Base-by-base conservation (phyloP, 30 jellyfish, hydroid and myxozoan species). In the Pseudorhiza aurosa region DNA sequence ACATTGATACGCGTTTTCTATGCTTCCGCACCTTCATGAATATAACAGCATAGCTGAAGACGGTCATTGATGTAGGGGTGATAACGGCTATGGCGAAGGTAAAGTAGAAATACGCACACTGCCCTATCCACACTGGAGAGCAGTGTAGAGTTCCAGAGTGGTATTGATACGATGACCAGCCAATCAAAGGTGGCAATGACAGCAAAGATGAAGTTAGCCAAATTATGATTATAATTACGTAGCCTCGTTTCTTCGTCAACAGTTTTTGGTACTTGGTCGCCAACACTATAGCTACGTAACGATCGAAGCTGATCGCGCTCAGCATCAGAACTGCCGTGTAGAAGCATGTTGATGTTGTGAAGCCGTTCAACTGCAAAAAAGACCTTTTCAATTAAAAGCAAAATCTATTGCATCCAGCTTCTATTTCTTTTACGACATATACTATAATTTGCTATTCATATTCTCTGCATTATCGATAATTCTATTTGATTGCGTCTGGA, bases 81-180 rank as follows among this genome's bases (percentile, higher is more conserved):
- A 68, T 71, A 4, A 83, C 86, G 28, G 87, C 36, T 1, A 83
- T n/a, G 31, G 85, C 36, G 37, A 83, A 70, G 14, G 85, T 63
- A 47, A 83, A 83, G 37, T 83, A 83, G 46, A 65, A 83, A 51
- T 83, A 83, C 51, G 72, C 70, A 33, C 95, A 83, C 31, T 62
- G 78, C 14, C 82, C 81, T 4, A 59, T 28, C 95, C 95, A 83
- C 33, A 65, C 40, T 4, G 95, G 95, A 8, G 95, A 83, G 36
- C 95, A 83, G 53, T 83, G 95, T 24, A 67, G 45, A 40, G 95
- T 83, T 59, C 95, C 95, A 65, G 86, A 82, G 70, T 83, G 75
- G 40, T 83, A 83, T 75, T 83, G 64, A 62, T 83, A 83, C 22
- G 75, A 35, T 0, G 95, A 83, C 95, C 95, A 83, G 75, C 95